Percentiles rank a stretch among this genome's conserved stretches.
Evolutionary conservation across 53 echinoderm and acorn worm genomes (phyloP).

Genomic region (Luidia sarsii): DNA sequence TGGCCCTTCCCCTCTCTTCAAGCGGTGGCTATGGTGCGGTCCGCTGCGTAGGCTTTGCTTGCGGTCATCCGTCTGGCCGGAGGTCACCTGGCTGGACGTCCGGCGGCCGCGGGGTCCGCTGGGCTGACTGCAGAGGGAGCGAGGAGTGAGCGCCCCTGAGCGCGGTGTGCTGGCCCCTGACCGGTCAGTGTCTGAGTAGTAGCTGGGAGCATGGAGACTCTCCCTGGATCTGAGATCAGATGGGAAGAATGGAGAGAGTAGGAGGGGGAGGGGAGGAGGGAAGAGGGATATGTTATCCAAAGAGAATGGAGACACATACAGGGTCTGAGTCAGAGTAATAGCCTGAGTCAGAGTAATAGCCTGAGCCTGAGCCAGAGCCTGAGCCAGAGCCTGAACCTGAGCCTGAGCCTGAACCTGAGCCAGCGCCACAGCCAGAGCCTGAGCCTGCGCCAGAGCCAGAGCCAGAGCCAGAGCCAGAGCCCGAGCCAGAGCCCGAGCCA

Average conservation of each 20-base stretch:
- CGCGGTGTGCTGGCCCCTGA: slow-evolving; percentile 53
- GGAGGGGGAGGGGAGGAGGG: neutral
- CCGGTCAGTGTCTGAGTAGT: slow-evolving; percentile 59
- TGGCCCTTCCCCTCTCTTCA: slow-evolving; percentile 36
- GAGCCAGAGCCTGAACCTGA: no score
- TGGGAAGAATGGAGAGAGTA: neutral
- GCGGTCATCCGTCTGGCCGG: slow-evolving; percentile 62
- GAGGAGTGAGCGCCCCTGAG: slow-evolving; percentile 49
- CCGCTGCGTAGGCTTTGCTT: slow-evolving; percentile 68
- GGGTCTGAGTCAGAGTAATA: no score
- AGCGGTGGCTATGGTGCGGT: slow-evolving; percentile 64
- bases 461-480: no score
- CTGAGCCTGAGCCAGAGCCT: no score
- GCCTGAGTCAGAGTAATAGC: no score
- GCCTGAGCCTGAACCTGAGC: no score
- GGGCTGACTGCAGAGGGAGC: slow-evolving; percentile 74
- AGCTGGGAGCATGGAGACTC: slow-evolving; percentile 68
- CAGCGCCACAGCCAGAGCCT: no score
- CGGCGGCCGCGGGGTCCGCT: slow-evolving; percentile 58
- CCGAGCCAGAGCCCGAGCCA: no score
- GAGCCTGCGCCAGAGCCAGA: no score
- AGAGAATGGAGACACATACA: neutral
- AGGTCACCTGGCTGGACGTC: slow-evolving; percentile 51
- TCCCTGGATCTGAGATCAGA: slow-evolving; percentile 72
- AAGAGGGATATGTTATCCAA: neutral